Base-by-base conservation (phyloP, 1,140 invertebrate genomes). In the Venturia canescens region DNA sequence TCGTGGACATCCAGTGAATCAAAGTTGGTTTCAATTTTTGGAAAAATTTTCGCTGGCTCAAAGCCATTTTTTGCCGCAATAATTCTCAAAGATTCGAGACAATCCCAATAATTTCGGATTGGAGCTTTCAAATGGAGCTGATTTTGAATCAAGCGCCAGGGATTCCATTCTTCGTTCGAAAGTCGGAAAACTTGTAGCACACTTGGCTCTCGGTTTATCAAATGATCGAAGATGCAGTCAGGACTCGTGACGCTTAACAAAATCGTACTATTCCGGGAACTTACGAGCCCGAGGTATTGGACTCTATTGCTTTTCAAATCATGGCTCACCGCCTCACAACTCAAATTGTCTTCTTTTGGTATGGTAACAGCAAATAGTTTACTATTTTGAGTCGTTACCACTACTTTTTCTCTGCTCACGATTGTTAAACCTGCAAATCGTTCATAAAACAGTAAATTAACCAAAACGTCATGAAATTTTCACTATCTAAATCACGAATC, bases 241-340 rank as follows among this genome's bases (percentile, higher is more conserved):
- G 91, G 91, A 84, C 87, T 89, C 5, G 88, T 90, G 34, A 91
- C 72, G 29, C 87, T 88, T 4, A 84, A 26, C 53, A 90, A 87
- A 21, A 90, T 83, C 9, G 79, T 31, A 79, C 80, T 83, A 78
- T 86, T 91, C 29, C 53, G 80, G 2, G 90, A 91, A 82, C 82
- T 76, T 4, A 88, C 82, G 6, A 91, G 82, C 1, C 90, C 91
- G 0, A 91, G 74, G 83, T 87, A 91, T 23, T 90, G 90, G 11
- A 89, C 34, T 70, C 70, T 72, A 53, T 70, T 53, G 48, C 84
- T 83, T 44, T 82, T 70, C 34, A 90, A 85, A 71, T 88, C 83
- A 44, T 83, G 67, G 1, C 83, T 79, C 31, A 91, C 48, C 26
- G 50, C 5, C 21, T 16, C 82, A 1, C 71, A 82, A 1, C 78